These are phyloP conservation scores for Cephus pygmeus DNA, from an alignment of 2,888 invertebrate genomes.

Conservation along the genomic window DNA sequence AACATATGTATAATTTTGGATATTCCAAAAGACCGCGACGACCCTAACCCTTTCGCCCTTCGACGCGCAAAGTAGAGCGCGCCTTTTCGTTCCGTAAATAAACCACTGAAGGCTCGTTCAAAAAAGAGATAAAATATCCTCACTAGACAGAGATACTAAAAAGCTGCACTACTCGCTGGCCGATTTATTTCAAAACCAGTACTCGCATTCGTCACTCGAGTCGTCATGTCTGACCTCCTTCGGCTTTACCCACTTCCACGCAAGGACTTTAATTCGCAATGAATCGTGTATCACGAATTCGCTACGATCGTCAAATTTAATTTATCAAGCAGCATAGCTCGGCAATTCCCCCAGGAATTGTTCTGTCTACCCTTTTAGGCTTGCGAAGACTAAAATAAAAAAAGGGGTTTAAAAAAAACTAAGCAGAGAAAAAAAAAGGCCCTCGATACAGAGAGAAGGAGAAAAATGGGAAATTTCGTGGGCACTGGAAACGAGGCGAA, in stretches of 20 bases:
- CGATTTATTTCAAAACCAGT: neutral
- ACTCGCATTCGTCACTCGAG: neutral
- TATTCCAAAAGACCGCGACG: neutral
- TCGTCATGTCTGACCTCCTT: neutral
- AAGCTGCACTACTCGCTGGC: neutral
- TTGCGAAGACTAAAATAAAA: neutral
- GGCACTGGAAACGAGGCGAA: neutral
- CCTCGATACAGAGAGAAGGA: neutral
- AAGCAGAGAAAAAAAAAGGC: neutral
- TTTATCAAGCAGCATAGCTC: neutral
- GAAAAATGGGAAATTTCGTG: neutral
- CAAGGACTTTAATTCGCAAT: neutral
- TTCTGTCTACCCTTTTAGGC: neutral
- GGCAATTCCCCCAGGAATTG: neutral
- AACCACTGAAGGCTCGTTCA: neutral
- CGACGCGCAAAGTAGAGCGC: neutral
- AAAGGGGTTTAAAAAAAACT: neutral
- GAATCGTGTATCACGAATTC: neutral
- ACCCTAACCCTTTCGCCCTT: neutral
- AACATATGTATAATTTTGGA: constrained; percentile 27
- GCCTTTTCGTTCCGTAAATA: neutral
- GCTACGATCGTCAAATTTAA: neutral
- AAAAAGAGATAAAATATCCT: neutral
- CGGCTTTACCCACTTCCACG: neutral
- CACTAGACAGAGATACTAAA: neutral